phyloP scores from a whole-genome alignment of 2,888 invertebrate genomes.

The Adelphocoris suturalis region DNA sequence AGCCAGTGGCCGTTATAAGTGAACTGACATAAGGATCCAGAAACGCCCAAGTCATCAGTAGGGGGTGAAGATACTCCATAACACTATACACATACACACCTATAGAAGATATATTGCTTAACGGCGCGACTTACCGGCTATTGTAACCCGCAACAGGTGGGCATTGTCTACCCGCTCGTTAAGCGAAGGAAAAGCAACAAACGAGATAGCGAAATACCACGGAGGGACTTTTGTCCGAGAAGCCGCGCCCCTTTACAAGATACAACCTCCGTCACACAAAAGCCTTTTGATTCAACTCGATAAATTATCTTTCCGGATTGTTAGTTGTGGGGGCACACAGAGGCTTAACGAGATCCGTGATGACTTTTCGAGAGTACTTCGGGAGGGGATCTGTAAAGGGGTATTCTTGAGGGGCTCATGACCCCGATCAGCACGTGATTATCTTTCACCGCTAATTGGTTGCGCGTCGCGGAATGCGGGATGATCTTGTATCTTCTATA shows the following conservation, averaged over 20 bases:
- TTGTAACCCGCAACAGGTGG: slow-evolving; percentile 60
- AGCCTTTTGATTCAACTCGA: slow-evolving; percentile 59
- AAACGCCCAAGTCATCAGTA: background rate
- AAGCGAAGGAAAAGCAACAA: slow-evolving; percentile 7
- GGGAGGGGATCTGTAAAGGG: background rate
- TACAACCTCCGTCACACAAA: slow-evolving; percentile 38
- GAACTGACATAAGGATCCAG: background rate
- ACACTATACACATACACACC: slow-evolving; percentile 4
- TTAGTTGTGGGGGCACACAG: background rate
- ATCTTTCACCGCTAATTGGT: slow-evolving; percentile 31
- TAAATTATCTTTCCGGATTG: slow-evolving; percentile 54
- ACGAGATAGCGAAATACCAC: slow-evolving; percentile 51
- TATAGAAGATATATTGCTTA: slow-evolving; percentile 45
- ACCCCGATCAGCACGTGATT: background rate
- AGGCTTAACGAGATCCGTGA: slow-evolving; percentile 34
- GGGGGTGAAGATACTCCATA: background rate
- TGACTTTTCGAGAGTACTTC: background rate
- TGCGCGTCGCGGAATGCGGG: slow-evolving; percentile 28
- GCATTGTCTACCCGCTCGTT: slow-evolving; percentile 51
- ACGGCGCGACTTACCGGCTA: slow-evolving; percentile 56
- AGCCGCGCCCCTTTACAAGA: background rate
- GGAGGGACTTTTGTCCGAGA: slow-evolving; percentile 26
- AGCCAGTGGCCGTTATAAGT: background rate
- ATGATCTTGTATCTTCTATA: background rate
- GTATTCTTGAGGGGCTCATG: slow-evolving; percentile 18